Conservation (phyloP, 2,113 vertebrate genomes). For the Dasypus novemcinctus region DNA sequence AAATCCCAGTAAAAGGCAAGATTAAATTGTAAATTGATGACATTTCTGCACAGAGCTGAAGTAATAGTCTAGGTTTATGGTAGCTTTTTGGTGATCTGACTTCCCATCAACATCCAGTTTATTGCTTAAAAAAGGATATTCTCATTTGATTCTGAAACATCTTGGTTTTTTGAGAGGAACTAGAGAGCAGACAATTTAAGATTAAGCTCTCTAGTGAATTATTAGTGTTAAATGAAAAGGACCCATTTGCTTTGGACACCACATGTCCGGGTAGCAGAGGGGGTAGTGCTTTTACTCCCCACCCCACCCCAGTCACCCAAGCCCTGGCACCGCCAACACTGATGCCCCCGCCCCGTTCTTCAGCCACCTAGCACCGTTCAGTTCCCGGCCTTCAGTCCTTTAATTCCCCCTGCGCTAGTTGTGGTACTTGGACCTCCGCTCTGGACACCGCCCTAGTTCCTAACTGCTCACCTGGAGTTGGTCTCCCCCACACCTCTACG, state of each 20-base stretch:
- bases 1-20: neutral
- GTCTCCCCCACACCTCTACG: neutral
- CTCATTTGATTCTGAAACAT: neutral
- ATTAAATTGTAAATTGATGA: neutral
- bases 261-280: neutral
- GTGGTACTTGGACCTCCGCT: neutral
- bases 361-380: neutral
- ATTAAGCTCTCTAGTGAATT: neutral
- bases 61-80: neutral
- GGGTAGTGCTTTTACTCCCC: neutral
- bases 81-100: neutral
- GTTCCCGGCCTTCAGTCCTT: neutral
- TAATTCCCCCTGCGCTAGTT: neutral
- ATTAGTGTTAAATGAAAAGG: neutral
- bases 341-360: too few species aligned
- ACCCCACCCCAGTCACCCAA: neutral
- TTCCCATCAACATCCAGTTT: neutral
- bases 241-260: neutral
- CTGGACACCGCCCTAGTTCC: neutral
- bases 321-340: neutral
- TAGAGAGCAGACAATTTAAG: neutral
- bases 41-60: neutral
- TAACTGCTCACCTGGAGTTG: rapidly evolving
- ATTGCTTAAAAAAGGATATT: neutral
- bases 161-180: neutral